Conservation (phyloP, 2,888 invertebrate genomes). For the Hoplodrina blanda region DNA sequence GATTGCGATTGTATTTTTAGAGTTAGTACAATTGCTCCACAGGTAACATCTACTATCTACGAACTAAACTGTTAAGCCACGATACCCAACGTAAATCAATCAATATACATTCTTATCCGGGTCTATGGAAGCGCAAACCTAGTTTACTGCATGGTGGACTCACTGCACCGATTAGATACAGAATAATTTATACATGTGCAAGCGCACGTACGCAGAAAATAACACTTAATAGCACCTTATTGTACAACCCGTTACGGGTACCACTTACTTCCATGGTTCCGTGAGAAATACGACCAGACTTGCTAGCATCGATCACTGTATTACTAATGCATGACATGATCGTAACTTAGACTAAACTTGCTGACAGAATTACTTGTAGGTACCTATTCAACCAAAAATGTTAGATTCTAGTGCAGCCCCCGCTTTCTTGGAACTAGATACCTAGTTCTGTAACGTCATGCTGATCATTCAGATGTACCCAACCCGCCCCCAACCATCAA, state of each 20-base stretch:
- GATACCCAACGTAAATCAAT: neutral
- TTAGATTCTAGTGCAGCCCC: neutral
- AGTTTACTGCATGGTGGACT: constrained; percentile 48
- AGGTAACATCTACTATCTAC: neutral
- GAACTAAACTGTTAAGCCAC: neutral
- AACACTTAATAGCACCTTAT: constrained; percentile 69
- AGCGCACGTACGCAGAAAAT: constrained; percentile 77
- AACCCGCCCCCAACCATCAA: too few relatives aligned
- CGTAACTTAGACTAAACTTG: constrained; percentile 13
- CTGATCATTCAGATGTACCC: too few relatives aligned
- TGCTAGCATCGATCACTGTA: constrained; percentile 49
- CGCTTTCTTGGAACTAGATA: neutral
- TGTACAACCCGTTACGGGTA: constrained; percentile 60
- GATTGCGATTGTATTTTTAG: too few relatives aligned
- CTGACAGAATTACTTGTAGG: constrained; percentile 2
- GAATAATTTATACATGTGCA: constrained; percentile 68
- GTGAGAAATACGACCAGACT: constrained; percentile 24
- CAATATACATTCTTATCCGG: constrained; percentile 10
- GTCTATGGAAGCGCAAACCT: constrained; percentile 15
- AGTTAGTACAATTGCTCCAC: too few relatives aligned
- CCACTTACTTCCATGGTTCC: constrained; percentile 26
- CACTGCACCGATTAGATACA: constrained; percentile 72
- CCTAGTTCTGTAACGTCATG: neutral
- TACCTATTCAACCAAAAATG: neutral
- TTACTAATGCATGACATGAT: constrained; percentile 19